Evolutionary conservation across 1,140 invertebrate genomes (phyloP), one percentile per base, ranked within the genome.

Genomic region (Globodera rostochiensis): DNA sequence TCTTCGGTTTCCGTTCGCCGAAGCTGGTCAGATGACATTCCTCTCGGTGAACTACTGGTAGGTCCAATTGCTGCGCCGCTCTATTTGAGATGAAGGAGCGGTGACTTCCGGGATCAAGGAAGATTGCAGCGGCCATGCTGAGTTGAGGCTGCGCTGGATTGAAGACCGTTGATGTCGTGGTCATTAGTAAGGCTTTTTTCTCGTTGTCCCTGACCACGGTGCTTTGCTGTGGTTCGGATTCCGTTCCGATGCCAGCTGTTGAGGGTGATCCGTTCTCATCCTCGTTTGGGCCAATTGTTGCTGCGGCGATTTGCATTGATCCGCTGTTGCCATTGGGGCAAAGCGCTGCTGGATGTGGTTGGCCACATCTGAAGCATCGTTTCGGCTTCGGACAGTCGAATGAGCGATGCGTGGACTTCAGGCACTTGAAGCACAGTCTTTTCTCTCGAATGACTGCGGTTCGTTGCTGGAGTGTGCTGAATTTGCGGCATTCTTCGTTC

Each of bases 401-500:
- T n/a, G n/a, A n/a, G n/a, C n/a, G n/a, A n/a, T n/a, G n/a, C n/a
- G n/a, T n/a, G n/a, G n/a, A n/a, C n/a, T n/a, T n/a, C n/a, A n/a
- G n/a, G n/a, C n/a, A n/a, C n/a, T n/a, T n/a, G n/a, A n/a, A n/a
- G n/a, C n/a, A n/a, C n/a, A n/a, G n/a, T n/a, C n/a, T n/a, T n/a
- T n/a, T n/a, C n/a, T n/a, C n/a, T n/a, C n/a, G n/a, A n/a, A n/a
- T n/a, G 25, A 46, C 6, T 47, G 8, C 15, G 4, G 15, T 15
- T 25, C 71, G 15, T 2, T 46, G 46, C 19, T 73, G 15, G 6
- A 50, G 7, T 19, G 46, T 73, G 46, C 2, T 21, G 21, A n/a
- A 47, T 73, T 73, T 73, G 19, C 15, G 21, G 50, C 71, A 73
- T 73, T 73, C 50, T 47, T 73, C 71, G 6, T 19, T 73, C 71